Base-by-base conservation (phyloP, 2,888 invertebrate species). In the Ochropacha duplaris region DNA sequence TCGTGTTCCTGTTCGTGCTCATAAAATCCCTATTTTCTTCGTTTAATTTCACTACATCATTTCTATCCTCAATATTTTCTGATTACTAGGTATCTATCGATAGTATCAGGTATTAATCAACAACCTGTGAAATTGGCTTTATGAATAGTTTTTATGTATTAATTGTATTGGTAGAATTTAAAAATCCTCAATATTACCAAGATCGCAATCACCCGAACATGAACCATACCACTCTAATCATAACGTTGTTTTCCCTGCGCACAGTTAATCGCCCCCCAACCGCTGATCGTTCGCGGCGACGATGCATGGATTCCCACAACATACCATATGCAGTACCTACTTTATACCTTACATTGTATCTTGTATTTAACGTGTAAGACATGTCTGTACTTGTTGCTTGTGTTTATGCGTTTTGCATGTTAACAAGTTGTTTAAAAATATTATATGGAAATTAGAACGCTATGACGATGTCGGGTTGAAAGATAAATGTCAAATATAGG, bases 221-320 rank as follows among this genome's bases (percentile, higher is more conserved):
- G 44, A 44, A 19, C 44, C 19, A 9, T 16, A 44, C 44, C 44
- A 19, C 44, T n/a, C 14, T 44, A 44, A 44, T 44, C 44, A 44
- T 44, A 19, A 44, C 44, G 44, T 44, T 44, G 44, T 44, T 44
- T 44, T 44, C 6, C 44, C 44, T 56, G 59, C 50, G 63, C 54
- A 57, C 76, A 74, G 76, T 66, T 76, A 76, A 69, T 31, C 34
- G 44, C 44, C 44, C 69, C 64, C 59, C 57, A 64, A 2, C 61
- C 66, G 68, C 61, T 57, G 61, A 59, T 58, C 64, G 55, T 71
- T 56, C 70, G 74, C 70, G 61, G 64, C 65, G 68, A 62, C 54
- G 64, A 67, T 68, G 55, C 69, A 67, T 68, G 66, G 69, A 59
- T 39, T 66, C 72, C 68, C 61, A 58, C 58, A 60, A 65, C 62